A percentile compares a stretch with the other conserved stretches of the same genome.
These are phyloP conservation scores for Synanthedon myopaeformis DNA, from an alignment of 2,888 invertebrate species.

Conservation along the genomic window DNA sequence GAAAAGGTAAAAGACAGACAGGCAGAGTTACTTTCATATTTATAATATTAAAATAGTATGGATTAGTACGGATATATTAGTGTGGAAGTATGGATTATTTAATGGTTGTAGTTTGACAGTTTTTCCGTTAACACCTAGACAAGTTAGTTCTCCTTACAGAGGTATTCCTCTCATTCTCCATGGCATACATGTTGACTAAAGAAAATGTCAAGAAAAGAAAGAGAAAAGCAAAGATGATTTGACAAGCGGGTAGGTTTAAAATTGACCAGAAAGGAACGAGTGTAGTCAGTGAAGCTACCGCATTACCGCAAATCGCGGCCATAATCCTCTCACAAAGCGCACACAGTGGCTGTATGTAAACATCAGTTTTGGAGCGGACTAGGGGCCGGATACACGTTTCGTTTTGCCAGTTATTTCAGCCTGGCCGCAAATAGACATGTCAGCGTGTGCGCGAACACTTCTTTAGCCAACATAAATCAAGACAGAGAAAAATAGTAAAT, in stretches of 20 bases:
- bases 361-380: slow-evolving; percentile 21
- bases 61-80: no score
- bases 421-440: slow-evolving; percentile 44
- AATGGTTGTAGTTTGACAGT: no score
- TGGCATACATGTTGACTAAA: no score
- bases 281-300: slow-evolving; percentile 23
- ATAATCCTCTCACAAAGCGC: slow-evolving; percentile 42
- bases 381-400: slow-evolving; percentile 44
- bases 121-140: no score
- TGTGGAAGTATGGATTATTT: no score
- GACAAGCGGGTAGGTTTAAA: slow-evolving; percentile 42
- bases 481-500: slow-evolving; percentile 33
- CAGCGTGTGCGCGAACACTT: slow-evolving; percentile 35
- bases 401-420: slow-evolving; percentile 51
- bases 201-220: no score
- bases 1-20: no score
- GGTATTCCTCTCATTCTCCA: no score
- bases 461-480: slow-evolving; percentile 40
- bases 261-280: slow-evolving; percentile 36
- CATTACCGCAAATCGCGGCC: slow-evolving; percentile 46
- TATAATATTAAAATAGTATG: no score
- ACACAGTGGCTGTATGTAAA: slow-evolving; percentile 19
- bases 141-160: no score
- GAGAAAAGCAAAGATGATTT: slow-evolving; percentile 11
- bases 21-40: no score